Base-by-base conservation (phyloP, 2,888 invertebrate genomes). In the Hemithea aestivaria region DNA sequence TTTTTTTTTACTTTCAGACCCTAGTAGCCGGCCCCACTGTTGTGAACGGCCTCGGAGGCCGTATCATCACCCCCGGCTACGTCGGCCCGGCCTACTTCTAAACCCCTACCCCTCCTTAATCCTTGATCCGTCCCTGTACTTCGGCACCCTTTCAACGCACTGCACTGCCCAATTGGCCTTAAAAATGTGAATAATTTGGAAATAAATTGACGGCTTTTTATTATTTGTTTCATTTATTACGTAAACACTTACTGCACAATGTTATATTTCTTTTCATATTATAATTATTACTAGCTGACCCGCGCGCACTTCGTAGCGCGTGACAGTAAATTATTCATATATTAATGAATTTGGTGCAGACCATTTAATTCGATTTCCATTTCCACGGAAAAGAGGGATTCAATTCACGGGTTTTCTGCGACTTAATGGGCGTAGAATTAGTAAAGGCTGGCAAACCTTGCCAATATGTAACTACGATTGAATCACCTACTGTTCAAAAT, bases 11-110 rank as follows among this genome's bases (percentile, higher is more conserved):
- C 10, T 60, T 56, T 2, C 66, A 85, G 85, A 81, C 83, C 47
- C 36, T 84, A 43, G 79, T 85, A 1, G 75, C 82, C n/a, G 83
- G 83, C 6, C 84, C 85, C 1, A 75, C 82, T 1, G 82, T 84
- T 1, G 66, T 76, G 32, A 80, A 84, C 50, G 72, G 52, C 3
- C 33, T 43, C 7, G 35, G 31, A 2, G 16, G 16, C 5, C 16
- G 16, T 5, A 16, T 16, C 16, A 16, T 16, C 16, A 5, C 16
- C 16, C 80, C 82, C 2, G 81, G 81, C 23, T 62, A 62, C 43
- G 48, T 78, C 24, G 77, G 74, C 22, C 56, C 72, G 2, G 40
- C 62, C 26, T 23, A 56, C 51, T 24, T 57, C 40, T 75, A 63
- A 61, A 28, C 42, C 21, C 7, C 4, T 16, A 23, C 6, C 11